Evolutionary conservation across 2,888 invertebrate species (phyloP), one percentile per base, ranked within the genome.

Genomic region (Leptopilina myrica): DNA sequence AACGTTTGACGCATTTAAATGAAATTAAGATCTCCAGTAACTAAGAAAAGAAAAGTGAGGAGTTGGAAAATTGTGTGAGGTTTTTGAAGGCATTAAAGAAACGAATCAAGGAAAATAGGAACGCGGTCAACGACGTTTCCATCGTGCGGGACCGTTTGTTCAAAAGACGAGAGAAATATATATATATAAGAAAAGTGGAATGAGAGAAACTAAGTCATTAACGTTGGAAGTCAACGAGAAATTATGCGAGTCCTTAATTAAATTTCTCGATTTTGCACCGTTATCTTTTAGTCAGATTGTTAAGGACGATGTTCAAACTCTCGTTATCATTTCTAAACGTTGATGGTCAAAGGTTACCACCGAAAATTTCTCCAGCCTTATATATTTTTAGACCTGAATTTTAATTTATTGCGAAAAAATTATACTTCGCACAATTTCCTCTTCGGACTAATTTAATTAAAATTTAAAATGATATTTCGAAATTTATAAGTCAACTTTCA

Each of bases 161-260:
- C 20, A 79, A 79, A 20, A 81, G 79, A 73, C 56, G 59, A 79
- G 81, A 84, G 83, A 85, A 4, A 49, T 9, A 49, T 49, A 33
- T 33, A 49, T 49, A 49, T 49, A 49, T 85, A 85, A 84, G 82
- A 83, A 82, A 84, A 84, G 80, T 78, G 64, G 81, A 78, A 81
- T 80, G 56, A 59, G 81, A 76, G 76, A 79, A 77, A 83, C 76
- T 78, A 76, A 80, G 85, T 82, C 85, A 84, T 87, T 88, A 85
- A 86, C 84, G 84, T 64, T 78, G 81, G 76, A 82, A 82, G 80
- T 73, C 82, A 76, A 79, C 80, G 83, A 83, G 87, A 85, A 88
- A 87, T 88, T 86, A 86, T 84, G 83, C 82, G 78, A 80, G 81
- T 80, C 83, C 84, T 86, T 88, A 87, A 88, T 88, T 87, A 87